Evolutionary conservation across 2,113 vertebrate genomes (phyloP).

Genomic region (Aleadryas rufinucha): DNA sequence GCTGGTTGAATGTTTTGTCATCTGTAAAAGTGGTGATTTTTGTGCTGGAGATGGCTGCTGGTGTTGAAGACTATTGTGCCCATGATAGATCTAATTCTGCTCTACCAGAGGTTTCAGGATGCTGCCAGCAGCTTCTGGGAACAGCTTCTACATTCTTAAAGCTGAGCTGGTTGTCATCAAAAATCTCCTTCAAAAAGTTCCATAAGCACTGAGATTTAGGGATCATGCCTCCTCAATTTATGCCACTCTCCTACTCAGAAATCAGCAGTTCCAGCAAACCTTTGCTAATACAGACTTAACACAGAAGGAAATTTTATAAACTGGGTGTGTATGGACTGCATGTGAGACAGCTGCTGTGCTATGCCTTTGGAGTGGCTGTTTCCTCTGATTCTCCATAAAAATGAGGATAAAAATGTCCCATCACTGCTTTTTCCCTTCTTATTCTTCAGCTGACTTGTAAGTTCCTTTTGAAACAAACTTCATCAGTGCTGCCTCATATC

Average conservation of each 20-base stretch:
- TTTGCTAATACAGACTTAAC: neutral
- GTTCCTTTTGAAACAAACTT: neutral
- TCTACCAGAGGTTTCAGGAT: neutral
- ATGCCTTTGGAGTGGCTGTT: neutral
- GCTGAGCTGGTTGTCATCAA: neutral
- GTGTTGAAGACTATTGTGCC: neutral
- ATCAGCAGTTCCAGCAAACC: neutral
- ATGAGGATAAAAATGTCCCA: neutral
- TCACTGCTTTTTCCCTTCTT: neutral
- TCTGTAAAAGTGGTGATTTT: neutral
- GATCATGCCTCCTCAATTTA: neutral
- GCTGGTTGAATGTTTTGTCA: neutral
- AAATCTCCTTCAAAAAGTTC: neutral
- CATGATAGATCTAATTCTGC: neutral
- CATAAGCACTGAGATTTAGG: neutral
- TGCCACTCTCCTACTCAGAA: neutral
- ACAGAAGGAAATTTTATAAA: neutral
- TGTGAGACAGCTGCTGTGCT: neutral
- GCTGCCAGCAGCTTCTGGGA: neutral
- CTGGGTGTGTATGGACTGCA: neutral
- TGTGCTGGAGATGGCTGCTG: neutral
- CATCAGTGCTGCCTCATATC: neutral
- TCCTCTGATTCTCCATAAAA: neutral
- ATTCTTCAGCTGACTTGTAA: neutral
- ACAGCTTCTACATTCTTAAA: neutral